Percentiles rank a stretch among this genome's conserved stretches.
Conservation (phyloP, 30 jellyfish, hydroid and myxozoan species). For the Clytia hemisphaerica region DNA sequence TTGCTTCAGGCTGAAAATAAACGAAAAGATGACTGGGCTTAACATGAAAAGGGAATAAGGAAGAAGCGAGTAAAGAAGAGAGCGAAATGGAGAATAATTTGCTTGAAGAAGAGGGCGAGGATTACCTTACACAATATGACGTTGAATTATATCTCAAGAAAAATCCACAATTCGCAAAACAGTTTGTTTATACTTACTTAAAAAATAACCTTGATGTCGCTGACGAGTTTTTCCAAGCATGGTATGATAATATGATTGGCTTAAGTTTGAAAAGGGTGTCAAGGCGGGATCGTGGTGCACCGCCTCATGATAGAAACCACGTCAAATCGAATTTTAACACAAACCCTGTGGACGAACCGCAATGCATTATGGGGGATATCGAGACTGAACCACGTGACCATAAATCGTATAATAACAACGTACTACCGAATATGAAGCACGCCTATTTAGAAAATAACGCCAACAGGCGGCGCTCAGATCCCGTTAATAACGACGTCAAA, state of each 20-base stretch:
- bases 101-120: too few species aligned
- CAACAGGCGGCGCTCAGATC: slow-evolving; percentile 20
- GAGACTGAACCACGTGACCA: neutral
- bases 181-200: slow-evolving; percentile 38
- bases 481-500: slow-evolving; percentile 3
- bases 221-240: slow-evolving; percentile 39
- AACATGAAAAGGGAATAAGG: too few species aligned
- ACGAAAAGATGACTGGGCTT: too few species aligned
- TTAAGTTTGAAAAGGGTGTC: neutral
- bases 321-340: neutral
- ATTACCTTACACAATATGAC: slow-evolving; percentile 17
- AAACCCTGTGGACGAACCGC: neutral
- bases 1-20: too few species aligned
- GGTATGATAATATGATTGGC: slow-evolving; percentile 37
- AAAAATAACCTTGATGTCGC: slow-evolving; percentile 40
- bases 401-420: too few species aligned
- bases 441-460: neutral
- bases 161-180: slow-evolving; percentile 41
- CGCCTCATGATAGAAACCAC: slow-evolving; percentile 16
- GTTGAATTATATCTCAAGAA: slow-evolving; percentile 34
- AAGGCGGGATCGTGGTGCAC: slow-evolving; percentile 17
- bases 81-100: too few species aligned
- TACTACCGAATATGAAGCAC: neutral
- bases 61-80: too few species aligned
- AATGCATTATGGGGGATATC: neutral